Conservation (phyloP, 2,797 vertebrate genomes). For the Balearica regulorum region DNA sequence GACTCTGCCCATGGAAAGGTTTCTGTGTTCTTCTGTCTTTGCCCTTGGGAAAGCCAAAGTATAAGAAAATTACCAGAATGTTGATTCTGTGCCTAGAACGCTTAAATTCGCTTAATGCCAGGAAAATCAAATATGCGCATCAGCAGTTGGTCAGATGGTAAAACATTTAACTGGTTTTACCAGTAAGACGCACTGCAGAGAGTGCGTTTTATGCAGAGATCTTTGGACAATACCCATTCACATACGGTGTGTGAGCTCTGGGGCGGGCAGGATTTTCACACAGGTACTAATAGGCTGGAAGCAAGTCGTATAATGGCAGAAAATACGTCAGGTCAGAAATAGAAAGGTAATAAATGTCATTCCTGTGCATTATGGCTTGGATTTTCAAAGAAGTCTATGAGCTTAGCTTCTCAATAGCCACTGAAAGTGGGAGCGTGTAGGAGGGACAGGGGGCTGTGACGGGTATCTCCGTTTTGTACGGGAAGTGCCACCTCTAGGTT, state of each 20-base stretch:
- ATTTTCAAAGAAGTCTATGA: neutral
- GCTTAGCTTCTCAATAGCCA: neutral
- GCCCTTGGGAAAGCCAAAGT: neutral
- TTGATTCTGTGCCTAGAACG: neutral
- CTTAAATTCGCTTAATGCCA: neutral
- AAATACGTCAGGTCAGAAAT: neutral
- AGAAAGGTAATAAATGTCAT: neutral
- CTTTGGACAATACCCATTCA: neutral
- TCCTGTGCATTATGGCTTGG: neutral
- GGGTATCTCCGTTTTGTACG: neutral
- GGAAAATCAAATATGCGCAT: neutral
- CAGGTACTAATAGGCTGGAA: neutral
- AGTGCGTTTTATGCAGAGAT: neutral
- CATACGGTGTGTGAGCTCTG: neutral
- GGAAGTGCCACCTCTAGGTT: neutral
- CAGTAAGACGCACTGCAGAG: neutral
- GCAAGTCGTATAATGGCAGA: neutral
- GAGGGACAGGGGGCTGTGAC: accelerated
- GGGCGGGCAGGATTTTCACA: neutral
- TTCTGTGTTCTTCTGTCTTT: neutral
- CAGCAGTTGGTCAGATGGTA: neutral
- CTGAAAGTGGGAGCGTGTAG: neutral
- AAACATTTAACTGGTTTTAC: neutral
- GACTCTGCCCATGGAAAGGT: neutral
- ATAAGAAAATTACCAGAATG: neutral